These are phyloP conservation scores for Rhabditophanes sp. DNA, from an alignment of 2,888 invertebrate species.

Conservation along the genomic window DNA sequence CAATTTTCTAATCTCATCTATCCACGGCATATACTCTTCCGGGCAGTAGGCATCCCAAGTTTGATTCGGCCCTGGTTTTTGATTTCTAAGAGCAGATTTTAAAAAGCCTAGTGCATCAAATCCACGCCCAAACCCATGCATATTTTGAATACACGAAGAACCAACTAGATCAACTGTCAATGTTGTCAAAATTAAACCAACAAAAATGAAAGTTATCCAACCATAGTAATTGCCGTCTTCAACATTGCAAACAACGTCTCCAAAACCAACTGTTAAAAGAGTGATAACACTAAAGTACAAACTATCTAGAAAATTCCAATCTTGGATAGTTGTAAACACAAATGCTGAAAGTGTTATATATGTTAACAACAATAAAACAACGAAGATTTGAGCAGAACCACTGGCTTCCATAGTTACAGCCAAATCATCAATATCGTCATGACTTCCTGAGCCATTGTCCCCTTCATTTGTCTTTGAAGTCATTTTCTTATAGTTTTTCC, in stretches of 20 bases:
- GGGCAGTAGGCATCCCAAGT: too few species aligned
- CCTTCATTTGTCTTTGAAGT: slow-evolving; percentile 1
- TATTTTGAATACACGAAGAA: slow-evolving; percentile 24
- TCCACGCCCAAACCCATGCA: slow-evolving; percentile 24
- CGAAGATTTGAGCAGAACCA: slow-evolving; percentile 12
- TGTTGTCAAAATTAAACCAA: slow-evolving; percentile 30
- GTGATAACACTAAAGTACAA: slow-evolving; percentile 42
- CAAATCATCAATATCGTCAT: too few species aligned
- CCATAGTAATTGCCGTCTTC: slow-evolving; percentile 15
- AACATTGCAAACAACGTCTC: slow-evolving; percentile 27
- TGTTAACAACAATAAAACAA: slow-evolving; percentile 24
- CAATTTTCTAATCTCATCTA: too few species aligned
- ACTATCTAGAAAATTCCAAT: slow-evolving; percentile 34
- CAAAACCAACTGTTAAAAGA: slow-evolving; percentile 41
- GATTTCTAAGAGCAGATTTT: too few species aligned
- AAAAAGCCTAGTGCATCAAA: too few species aligned
- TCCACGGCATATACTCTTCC: too few species aligned
- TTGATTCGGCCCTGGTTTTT: too few species aligned
- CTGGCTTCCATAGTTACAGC: not conserved
- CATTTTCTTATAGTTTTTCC: slow-evolving; percentile 9
- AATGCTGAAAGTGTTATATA: slow-evolving; percentile 33
- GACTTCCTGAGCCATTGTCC: not conserved
- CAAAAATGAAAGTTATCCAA: slow-evolving; percentile 39
- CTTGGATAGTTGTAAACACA: slow-evolving; percentile 23
- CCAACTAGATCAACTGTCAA: slow-evolving; percentile 27